phyloP scores from a whole-genome alignment of 2,113 vertebrate species.

The Albula glossodonta region DNA sequence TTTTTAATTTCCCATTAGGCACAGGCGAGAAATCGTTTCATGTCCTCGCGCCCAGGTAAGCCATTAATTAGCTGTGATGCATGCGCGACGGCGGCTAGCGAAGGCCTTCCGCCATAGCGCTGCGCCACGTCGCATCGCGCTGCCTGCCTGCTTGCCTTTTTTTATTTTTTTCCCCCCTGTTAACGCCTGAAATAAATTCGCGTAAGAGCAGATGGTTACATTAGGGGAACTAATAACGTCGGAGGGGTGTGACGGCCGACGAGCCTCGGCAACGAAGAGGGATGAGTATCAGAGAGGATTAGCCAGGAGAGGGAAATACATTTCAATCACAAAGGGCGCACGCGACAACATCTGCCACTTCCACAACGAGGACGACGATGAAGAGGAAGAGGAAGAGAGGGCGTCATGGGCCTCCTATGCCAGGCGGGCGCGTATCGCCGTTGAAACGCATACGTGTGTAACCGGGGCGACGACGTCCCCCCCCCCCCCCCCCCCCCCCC shows the following conservation, averaged over 20 bases:
- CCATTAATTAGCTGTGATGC: conserved; percentile 35
- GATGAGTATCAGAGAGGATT: neutral
- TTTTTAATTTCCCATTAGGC: conserved; percentile 21
- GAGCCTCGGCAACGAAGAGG: neutral
- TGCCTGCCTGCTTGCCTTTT: no score
- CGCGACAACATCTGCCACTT: neutral
- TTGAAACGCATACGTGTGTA: neutral
- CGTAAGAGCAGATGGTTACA: conserved; percentile 41
- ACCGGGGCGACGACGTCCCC: neutral
- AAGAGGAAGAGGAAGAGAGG: neutral
- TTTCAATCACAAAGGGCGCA: neutral
- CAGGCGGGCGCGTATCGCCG: neutral
- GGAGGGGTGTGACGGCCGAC: conserved; percentile 20
- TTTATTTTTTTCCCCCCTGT: neutral
- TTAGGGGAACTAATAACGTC: conserved; percentile 34
- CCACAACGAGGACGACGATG: no score
- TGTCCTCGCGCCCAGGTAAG: conserved; percentile 20
- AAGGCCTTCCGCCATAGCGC: conserved; percentile 16
- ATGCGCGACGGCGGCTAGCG: conserved; percentile 9
- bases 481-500: no score
- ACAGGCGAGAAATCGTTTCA: neutral
- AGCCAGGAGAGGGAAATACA: neutral
- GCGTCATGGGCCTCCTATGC: neutral
- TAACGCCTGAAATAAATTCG: conserved; percentile 3
- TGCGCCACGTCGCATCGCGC: neutral